These are phyloP conservation scores for Zaprionus capensis DNA, from an alignment of 1,140 invertebrate genomes.

Conservation along the genomic window DNA sequence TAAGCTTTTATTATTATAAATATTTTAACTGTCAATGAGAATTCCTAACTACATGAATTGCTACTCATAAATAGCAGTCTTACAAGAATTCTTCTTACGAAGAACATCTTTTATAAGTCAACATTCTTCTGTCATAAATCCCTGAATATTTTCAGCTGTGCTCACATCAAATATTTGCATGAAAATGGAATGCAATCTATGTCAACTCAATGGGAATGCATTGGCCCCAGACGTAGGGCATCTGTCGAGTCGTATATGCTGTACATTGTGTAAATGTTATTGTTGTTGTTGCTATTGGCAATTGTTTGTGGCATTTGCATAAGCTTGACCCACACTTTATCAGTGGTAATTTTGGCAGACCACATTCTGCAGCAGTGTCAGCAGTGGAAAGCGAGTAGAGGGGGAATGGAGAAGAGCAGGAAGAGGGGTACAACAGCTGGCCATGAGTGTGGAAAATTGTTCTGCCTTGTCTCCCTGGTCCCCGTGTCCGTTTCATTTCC, in stretches of 20 bases:
- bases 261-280: neutral
- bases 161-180: neutral
- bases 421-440: constrained; percentile 5
- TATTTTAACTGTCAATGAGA: no score
- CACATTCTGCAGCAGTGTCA: constrained; percentile 4
- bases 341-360: constrained; percentile 3
- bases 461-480: neutral
- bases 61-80: no score
- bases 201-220: neutral
- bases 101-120: no score
- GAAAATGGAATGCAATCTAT: constrained; percentile 1
- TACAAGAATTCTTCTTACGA: no score
- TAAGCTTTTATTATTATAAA: no score
- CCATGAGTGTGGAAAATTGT: constrained; percentile 4
- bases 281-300: constrained; percentile 1
- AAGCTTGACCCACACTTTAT: constrained; percentile 28
- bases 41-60: no score
- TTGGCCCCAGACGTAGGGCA: neutral
- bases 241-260: neutral
- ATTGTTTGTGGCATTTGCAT: constrained; percentile 30
- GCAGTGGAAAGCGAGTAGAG: neutral
- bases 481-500: neutral
- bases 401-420: neutral
- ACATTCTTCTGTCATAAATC: no score
- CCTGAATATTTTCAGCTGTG: neutral